These are phyloP conservation scores for Pseudolaguvia tuberculata DNA, from an alignment of 2,113 vertebrate genomes.

Conservation along the genomic window DNA sequence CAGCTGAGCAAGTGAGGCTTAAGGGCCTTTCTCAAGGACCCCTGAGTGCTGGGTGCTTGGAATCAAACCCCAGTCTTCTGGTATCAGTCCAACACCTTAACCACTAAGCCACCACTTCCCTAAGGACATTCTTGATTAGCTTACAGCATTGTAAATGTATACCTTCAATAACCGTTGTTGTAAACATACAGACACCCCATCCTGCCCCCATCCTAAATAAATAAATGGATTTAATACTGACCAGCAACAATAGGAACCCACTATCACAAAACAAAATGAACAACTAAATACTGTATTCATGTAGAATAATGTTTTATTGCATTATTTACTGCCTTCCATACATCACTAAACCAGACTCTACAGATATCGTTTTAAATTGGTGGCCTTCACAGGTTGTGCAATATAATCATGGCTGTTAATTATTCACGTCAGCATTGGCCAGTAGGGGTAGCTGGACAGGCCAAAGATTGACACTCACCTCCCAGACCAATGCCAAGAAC, in stretches of 20 bases:
- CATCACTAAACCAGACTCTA: background rate
- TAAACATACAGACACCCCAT: too few species aligned
- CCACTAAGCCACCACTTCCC: too few species aligned
- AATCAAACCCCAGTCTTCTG: too few species aligned
- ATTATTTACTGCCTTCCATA: slow-evolving; percentile 14
- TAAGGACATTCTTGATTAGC: background rate
- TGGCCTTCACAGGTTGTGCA: slow-evolving; percentile 18
- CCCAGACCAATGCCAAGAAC: slow-evolving; percentile 63
- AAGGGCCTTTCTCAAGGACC: too few species aligned
- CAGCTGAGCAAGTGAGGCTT: too few species aligned
- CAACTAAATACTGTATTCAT: background rate
- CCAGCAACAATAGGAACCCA: background rate
- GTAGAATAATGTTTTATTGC: background rate
- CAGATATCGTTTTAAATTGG: slow-evolving; percentile 13
- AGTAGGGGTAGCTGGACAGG: slow-evolving; percentile 14
- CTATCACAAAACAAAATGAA: background rate
- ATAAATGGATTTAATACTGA: background rate
- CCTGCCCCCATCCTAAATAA: background rate
- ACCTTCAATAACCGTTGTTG: background rate
- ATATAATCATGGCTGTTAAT: slow-evolving; percentile 41
- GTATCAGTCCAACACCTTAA: too few species aligned
- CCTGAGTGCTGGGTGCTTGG: too few species aligned
- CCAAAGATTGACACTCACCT: slow-evolving; percentile 55
- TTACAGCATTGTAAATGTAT: background rate
- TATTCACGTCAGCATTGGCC: background rate